phyloP scores from a whole-genome alignment of 2,797 vertebrate genomes.

The Mus spretus region DNA sequence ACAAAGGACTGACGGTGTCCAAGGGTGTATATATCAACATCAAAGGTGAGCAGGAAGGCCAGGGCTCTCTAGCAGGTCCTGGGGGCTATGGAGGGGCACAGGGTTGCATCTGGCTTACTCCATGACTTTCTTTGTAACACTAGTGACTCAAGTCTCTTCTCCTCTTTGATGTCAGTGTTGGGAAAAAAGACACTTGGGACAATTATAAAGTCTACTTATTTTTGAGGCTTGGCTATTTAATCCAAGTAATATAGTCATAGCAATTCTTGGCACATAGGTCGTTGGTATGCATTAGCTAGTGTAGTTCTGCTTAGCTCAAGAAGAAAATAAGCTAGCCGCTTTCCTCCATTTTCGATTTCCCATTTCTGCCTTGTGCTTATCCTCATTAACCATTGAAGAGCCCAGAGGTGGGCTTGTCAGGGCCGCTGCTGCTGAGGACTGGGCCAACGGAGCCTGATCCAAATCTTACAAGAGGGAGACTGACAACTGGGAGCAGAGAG shows the following conservation, averaged over 20 bases:
- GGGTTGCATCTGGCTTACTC: not conserved
- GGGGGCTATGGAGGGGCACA: not conserved
- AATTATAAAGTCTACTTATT: not conserved
- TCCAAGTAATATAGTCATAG: not conserved
- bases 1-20: slow-evolving; percentile 93
- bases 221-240: not conserved
- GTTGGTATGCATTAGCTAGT: not conserved
- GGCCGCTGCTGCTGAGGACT: not conserved
- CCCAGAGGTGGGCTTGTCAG: accelerated
- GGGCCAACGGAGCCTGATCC: not conserved
- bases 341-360: not conserved
- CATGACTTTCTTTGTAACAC: not conserved
- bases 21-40: slow-evolving; percentile 93
- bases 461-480: not conserved
- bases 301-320: not conserved
- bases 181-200: not conserved
- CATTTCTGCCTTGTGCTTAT: not conserved
- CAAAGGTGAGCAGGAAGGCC: slow-evolving; percentile 91
- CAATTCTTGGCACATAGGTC: not conserved
- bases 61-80: accelerated
- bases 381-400: not conserved
- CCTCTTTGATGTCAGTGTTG: not conserved
- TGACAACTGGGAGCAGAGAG: not conserved
- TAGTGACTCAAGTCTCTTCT: not conserved
- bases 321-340: not conserved